Evolutionary conservation across 1,140 invertebrate species (phyloP).

Genomic region (Calycopis cecrops): DNA sequence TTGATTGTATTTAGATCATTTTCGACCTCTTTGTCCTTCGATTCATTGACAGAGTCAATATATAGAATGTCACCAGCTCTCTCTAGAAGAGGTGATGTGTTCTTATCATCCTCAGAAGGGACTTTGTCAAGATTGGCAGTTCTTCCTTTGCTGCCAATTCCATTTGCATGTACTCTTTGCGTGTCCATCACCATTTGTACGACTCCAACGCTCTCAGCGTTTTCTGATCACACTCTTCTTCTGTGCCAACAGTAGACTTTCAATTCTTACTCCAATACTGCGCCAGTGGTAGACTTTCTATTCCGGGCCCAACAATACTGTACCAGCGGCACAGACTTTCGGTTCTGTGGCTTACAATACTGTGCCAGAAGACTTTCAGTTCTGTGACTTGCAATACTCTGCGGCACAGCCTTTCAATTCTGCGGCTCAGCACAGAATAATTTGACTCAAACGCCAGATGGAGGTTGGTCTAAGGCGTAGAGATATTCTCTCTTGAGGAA

Average conservation of each 20-base stretch:
- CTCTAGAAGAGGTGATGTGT: conserved; percentile 57
- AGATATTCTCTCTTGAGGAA: conserved; percentile 59
- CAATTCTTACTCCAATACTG: no score
- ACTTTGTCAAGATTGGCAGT: conserved; percentile 49
- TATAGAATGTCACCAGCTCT: conserved; percentile 51
- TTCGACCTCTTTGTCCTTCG: conserved; percentile 38
- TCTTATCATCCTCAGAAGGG: conserved; percentile 69
- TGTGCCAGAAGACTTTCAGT: background rate
- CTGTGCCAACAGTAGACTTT: no score
- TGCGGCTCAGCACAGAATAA: conserved; percentile 24
- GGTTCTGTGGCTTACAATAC: no score
- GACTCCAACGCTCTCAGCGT: conserved; percentile 45
- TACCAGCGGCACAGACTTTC: no score
- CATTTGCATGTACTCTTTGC: conserved; percentile 57
- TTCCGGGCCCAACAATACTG: no score
- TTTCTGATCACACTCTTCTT: background rate
- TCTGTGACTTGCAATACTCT: conserved; percentile 8
- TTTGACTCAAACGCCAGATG: conserved; percentile 47
- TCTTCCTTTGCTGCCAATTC: conserved; percentile 61
- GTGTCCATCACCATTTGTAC: conserved; percentile 64
- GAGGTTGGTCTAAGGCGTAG: conserved; percentile 46
- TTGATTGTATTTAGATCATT: conserved; percentile 59
- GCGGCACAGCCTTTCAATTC: background rate
- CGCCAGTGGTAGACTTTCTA: no score
- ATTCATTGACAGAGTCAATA: conserved; percentile 43